Evolutionary conservation across 2,113 vertebrate species (phyloP).

Genomic region (Helogale parvula): DNA sequence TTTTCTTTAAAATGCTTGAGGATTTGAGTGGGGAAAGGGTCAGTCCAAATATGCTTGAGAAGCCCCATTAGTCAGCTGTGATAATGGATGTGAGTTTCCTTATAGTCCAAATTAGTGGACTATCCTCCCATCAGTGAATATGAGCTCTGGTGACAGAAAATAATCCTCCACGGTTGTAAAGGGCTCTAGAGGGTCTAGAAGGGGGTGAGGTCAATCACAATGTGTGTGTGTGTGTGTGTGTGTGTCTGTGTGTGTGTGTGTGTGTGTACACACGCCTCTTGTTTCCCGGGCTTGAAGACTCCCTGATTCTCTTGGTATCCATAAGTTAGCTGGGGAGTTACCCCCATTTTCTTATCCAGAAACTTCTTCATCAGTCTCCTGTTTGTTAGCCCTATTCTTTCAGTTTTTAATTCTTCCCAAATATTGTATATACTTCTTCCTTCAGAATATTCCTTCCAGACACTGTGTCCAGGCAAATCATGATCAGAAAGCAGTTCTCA

Average conservation of each 20-base stretch:
- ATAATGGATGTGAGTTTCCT: not conserved
- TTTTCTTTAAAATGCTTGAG: not conserved
- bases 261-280: not conserved
- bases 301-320: not conserved
- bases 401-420: not conserved
- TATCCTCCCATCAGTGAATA: not conserved
- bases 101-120: not conserved
- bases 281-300: not conserved
- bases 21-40: not conserved
- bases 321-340: not conserved
- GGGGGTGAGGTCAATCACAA: not conserved
- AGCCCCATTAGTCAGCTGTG: not conserved
- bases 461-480: not conserved
- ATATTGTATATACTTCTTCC: not conserved
- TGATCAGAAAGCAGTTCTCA: not conserved
- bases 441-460: not conserved
- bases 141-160: not conserved
- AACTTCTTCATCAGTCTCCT: not conserved
- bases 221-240: not conserved
- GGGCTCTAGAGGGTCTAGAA: not conserved
- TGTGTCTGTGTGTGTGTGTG: not conserved
- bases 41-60: not conserved
- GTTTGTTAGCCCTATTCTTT: not conserved
- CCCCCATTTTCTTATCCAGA: not conserved
- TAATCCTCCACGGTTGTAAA: not conserved